Percentiles rank a stretch among this genome's conserved stretches.
These are phyloP conservation scores for Epistrophe grossulariae DNA, from an alignment of 2,888 invertebrate species.

Conservation along the genomic window DNA sequence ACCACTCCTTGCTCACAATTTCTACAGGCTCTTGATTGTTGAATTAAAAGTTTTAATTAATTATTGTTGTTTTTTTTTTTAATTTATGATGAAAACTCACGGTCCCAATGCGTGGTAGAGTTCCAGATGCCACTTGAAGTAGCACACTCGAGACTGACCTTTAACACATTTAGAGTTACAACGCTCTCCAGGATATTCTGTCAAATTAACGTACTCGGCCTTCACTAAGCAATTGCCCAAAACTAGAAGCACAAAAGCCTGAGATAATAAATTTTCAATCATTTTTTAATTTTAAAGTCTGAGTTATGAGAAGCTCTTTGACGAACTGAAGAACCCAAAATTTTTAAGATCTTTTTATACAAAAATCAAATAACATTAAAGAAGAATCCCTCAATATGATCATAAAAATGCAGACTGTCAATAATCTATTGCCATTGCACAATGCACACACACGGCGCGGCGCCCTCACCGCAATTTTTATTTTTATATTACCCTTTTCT, in stretches of 20 bases:
- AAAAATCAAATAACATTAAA: not conserved
- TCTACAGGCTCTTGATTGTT: conserved; percentile 83
- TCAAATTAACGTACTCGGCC: not conserved
- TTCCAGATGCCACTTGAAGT: conserved; percentile 83
- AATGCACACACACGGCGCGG: no score
- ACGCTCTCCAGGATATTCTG: conserved; percentile 72
- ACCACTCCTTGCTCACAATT: conserved; percentile 81
- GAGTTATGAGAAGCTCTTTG: not conserved
- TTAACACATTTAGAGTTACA: conserved; percentile 80
- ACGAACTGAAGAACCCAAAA: not conserved
- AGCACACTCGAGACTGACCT: conserved; percentile 80
- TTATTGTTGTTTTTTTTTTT: conserved; percentile 66
- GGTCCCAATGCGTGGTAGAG: conserved; percentile 83
- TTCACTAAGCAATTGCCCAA: not conserved
- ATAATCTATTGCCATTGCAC: not conserved
- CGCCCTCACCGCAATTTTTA: not conserved
- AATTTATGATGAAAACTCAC: conserved; percentile 78
- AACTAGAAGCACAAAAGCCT: not conserved
- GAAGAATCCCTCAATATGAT: not conserved
- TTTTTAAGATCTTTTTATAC: not conserved
- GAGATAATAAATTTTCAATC: no score
- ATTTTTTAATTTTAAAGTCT: conserved; percentile 1
- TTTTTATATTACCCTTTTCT: not conserved
- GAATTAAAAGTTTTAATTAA: conserved; percentile 20
- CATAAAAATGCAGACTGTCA: not conserved